Evolutionary conservation across 2,113 vertebrate genomes (phyloP).

Genomic region (Agelaius tricolor): DNA sequence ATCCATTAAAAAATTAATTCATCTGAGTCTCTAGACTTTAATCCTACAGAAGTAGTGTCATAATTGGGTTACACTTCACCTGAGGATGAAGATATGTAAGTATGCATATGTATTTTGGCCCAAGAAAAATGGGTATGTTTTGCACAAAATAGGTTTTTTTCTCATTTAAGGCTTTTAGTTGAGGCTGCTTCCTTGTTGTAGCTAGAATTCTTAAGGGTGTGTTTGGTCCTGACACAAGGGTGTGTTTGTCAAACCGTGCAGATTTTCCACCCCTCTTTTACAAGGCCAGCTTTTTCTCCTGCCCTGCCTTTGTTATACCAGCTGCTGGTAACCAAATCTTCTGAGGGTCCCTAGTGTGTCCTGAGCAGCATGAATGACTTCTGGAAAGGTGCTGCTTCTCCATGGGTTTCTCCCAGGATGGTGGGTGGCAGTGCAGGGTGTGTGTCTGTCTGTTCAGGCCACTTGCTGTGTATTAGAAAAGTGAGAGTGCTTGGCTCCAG

Average conservation of each 20-base stretch:
- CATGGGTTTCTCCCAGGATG: rapidly evolving
- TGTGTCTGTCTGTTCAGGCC: background rate
- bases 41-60: background rate
- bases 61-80: background rate
- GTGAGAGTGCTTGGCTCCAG: background rate
- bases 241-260: background rate
- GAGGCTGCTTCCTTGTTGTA: background rate
- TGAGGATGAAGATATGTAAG: background rate
- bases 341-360: background rate
- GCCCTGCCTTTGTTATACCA: background rate
- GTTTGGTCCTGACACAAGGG: background rate
- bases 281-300: background rate
- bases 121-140: background rate
- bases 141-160: background rate
- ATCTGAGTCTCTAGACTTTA: background rate
- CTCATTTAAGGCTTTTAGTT: background rate
- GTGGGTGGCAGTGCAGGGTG: background rate
- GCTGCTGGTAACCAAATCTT: background rate
- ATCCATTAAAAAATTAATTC: background rate
- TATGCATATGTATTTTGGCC: background rate
- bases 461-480: background rate
- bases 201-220: background rate
- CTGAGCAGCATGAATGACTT: background rate
- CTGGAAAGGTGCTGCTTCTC: background rate
- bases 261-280: background rate